Conservation (phyloP, 2,888 invertebrate species). For the Nemoura dubitans region DNA sequence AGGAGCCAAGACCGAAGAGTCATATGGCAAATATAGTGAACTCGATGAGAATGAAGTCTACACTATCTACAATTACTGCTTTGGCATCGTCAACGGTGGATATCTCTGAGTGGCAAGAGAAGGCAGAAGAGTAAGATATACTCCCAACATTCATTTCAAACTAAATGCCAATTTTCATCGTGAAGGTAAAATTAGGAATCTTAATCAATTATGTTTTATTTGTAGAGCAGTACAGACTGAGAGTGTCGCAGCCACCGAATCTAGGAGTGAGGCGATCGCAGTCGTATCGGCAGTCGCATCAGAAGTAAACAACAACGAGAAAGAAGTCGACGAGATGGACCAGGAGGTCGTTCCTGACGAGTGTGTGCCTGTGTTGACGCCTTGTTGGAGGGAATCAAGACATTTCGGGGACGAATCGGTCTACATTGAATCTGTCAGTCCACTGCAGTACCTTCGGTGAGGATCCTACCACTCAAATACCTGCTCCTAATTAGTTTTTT, state of each 20-base stretch:
- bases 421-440: neutral
- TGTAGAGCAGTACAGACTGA: neutral
- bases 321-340: neutral
- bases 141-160: neutral
- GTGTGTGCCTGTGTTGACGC: neutral
- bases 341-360: neutral
- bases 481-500: neutral
- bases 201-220: neutral
- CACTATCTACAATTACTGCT: constrained; percentile 15
- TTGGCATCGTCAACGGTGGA: neutral
- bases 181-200: neutral
- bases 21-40: constrained; percentile 31
- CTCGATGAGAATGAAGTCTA: constrained; percentile 20
- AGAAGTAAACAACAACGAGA: neutral
- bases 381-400: neutral
- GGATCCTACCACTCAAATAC: neutral
- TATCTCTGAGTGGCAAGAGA: neutral
- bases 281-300: neutral
- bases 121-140: neutral
- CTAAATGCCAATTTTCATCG: neutral
- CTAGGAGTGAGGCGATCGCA: neutral
- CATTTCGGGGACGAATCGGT: neutral
- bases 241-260: neutral
- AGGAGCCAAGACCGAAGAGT: constrained; percentile 27
- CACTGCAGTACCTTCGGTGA: constrained; percentile 12